Evolutionary conservation across 2,797 vertebrate species (phyloP).

Genomic region (Kryptolebias ocellatus): DNA sequence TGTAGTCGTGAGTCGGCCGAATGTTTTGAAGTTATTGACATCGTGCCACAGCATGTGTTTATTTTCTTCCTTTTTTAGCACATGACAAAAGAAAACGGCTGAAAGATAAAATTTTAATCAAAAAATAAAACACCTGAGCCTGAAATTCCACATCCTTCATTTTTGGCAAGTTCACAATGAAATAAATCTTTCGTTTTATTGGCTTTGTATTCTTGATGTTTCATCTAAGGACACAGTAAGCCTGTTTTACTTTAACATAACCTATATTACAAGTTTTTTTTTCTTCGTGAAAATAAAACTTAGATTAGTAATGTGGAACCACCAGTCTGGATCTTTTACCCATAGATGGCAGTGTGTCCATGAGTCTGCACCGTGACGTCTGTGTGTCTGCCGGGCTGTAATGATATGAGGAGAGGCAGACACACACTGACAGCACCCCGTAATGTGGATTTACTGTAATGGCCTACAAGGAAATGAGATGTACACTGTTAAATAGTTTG

Average conservation of each 20-base stretch:
- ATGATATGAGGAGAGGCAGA: constrained; percentile 53
- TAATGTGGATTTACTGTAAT: constrained; percentile 76
- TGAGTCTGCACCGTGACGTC: constrained; percentile 10
- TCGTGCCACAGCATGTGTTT: too few species aligned
- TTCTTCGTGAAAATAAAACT: background rate
- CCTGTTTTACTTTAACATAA: background rate
- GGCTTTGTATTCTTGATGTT: too few species aligned
- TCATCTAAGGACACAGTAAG: too few species aligned
- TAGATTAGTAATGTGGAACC: background rate
- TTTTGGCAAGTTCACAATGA: background rate
- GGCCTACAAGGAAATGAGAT: constrained; percentile 70
- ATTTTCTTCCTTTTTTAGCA: too few species aligned
- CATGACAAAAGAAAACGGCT: too few species aligned
- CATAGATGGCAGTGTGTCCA: constrained; percentile 70
- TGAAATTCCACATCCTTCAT: background rate
- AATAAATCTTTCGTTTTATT: background rate
- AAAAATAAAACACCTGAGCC: too few species aligned
- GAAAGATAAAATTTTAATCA: too few species aligned
- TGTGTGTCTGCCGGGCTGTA: constrained; percentile 31
- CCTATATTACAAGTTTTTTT: background rate
- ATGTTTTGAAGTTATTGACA: too few species aligned
- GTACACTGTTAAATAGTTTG: constrained; percentile 78
- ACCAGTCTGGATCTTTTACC: constrained; percentile 32
- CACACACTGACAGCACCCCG: constrained; percentile 58
- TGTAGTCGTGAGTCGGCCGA: too few species aligned